phyloP scores from a whole-genome alignment of 2,113 vertebrate species.

The Symphodus melops region DNA sequence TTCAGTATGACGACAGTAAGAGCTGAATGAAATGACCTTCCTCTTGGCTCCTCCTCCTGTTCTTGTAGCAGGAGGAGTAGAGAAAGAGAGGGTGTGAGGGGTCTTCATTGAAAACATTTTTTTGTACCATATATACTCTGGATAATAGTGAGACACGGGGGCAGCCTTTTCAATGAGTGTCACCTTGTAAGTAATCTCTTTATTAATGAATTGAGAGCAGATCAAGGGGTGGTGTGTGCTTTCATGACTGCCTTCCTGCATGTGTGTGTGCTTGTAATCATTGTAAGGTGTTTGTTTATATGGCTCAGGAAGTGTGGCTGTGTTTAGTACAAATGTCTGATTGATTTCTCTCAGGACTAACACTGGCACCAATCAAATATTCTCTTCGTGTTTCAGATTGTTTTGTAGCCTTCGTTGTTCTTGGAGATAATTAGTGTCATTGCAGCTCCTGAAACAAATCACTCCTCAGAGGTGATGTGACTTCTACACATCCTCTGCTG shows the following conservation, averaged over 20 bases:
- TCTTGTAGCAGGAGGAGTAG: conserved; percentile 56
- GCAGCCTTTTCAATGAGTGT: conserved; percentile 48
- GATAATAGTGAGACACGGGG: conserved; percentile 53
- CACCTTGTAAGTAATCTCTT: conserved; percentile 74
- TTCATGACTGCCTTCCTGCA: conserved; percentile 8
- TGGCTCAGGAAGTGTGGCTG: conserved; percentile 40
- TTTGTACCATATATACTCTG: conserved; percentile 40
- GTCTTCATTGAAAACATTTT: conserved; percentile 67
- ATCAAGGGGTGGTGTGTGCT: conserved; percentile 3
- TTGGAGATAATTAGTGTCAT: not conserved
- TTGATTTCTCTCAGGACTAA: not conserved
- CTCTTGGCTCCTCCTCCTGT: conserved; percentile 66
- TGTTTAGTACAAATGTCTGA: not conserved
- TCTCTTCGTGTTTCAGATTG: not conserved
- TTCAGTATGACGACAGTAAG: conserved; percentile 69
- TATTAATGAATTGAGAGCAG: conserved; percentile 28
- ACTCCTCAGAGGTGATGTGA: not conserved
- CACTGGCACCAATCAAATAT: not conserved
- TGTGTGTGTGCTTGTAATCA: conserved; percentile 17
- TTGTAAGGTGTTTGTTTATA: conserved; percentile 8
- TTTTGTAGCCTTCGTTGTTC: not conserved
- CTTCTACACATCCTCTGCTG: conserved; percentile 1
- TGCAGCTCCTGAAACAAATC: not conserved
- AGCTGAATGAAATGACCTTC: conserved; percentile 81
- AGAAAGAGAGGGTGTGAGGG: conserved; percentile 48